Evolutionary conservation across 92 coral and sea anemone species (phyloP), one percentile per base, ranked within the genome.

Genomic region (Virgularia gustaviana): DNA sequence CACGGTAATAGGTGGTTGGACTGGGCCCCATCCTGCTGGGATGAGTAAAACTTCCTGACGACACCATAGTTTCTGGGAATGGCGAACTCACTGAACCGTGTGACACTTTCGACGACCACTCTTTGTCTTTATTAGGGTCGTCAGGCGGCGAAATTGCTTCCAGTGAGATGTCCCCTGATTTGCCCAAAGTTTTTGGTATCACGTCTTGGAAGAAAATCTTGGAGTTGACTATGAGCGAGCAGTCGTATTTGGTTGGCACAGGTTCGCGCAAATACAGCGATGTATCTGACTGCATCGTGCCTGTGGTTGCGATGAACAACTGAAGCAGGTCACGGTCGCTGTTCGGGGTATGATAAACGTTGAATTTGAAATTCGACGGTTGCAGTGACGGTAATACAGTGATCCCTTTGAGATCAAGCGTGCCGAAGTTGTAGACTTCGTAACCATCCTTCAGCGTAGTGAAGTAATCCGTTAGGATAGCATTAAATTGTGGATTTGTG

Each of bases 311-410:
- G 55, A 47, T 47, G 9, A 47, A 47, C 22, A 47, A 25, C 55
- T 47, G 55, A 47, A 47, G 55, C 55, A 47, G 55, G n/a, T 47
- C n/a, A 3, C 55, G 55, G 16, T 47, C 22, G 55, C 55, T 47
- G 5, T n/a, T n/a, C n/a, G 55, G 55, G 55, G 55, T 47, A 2
- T 47, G 55, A 25, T 47, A 47, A 47, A 47, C 55, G 22, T 47
- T 47, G 55, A 47, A 47, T 4, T 16, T 19, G 55, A 47, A 47
- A 25, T 47, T 47, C 20, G 55, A 47, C 22, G 55, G 55, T 47
- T 47, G 4, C n/a, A 47, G 55, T 4, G 55, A 47, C n/a, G 16
- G 16, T 2, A 47, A 25, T 3, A 47, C 55, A 2, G 55, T 16
- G 2, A 47, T 47, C 22, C 9, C 3, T 2, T 47, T 47, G 9